A percentile compares a stretch with the other conserved stretches of the same genome.
Conservation (phyloP, 2,888 invertebrate species). For the Ophion ventricosus region DNA sequence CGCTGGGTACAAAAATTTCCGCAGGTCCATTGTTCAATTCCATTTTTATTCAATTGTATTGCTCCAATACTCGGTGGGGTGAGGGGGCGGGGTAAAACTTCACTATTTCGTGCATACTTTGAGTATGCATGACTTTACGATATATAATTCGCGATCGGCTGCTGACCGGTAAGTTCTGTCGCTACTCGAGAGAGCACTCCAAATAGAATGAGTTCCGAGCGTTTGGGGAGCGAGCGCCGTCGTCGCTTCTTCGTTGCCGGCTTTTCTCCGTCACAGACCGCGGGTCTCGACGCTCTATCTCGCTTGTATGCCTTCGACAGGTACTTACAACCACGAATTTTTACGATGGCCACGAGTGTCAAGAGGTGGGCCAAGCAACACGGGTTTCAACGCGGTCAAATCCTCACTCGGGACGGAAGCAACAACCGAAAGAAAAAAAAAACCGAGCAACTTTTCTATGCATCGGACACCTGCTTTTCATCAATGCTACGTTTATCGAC, state of each 20-base stretch:
- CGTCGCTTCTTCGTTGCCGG: conserved; percentile 36
- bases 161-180: conserved; percentile 3
- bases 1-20: conserved; percentile 63
- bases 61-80: background rate
- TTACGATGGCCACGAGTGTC: conserved; percentile 60
- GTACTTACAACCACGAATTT: conserved; percentile 63
- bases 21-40: conserved; percentile 61
- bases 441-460: background rate
- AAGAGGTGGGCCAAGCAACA: conserved; percentile 15
- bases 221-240: conserved; percentile 33
- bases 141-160: background rate
- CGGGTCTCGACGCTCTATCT: background rate
- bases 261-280: conserved; percentile 12
- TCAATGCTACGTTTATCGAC: conserved; percentile 33
- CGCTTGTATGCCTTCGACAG: conserved; percentile 56
- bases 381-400: conserved; percentile 23
- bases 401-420: conserved; percentile 44
- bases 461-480: conserved; percentile 51
- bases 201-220: conserved; percentile 50
- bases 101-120: background rate
- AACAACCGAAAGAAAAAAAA: conserved; percentile 42
- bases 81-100: background rate
- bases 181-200: conserved; percentile 58
- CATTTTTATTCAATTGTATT: conserved; percentile 15
- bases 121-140: background rate